These are phyloP conservation scores for Cydia strobilella DNA, from an alignment of 1,140 invertebrate species.

Conservation along the genomic window DNA sequence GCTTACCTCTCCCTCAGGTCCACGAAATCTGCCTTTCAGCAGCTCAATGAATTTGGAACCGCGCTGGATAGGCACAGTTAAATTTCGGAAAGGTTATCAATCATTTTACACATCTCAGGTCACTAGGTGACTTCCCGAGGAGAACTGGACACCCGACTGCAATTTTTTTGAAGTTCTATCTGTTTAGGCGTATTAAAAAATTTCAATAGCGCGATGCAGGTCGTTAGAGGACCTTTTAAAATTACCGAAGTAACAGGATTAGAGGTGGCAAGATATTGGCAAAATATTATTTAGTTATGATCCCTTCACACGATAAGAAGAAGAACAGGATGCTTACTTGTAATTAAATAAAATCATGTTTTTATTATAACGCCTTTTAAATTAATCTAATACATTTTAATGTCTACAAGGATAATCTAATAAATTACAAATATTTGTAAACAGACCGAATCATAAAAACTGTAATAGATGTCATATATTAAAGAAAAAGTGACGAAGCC, in stretches of 20 bases:
- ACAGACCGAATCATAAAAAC: neutral
- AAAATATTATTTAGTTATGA: too few relatives aligned
- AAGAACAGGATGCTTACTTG: too few relatives aligned
- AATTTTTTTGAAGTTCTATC: neutral
- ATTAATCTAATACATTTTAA: too few relatives aligned
- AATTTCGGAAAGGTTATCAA: slow-evolving; percentile 38
- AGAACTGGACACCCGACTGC: slow-evolving; percentile 54
- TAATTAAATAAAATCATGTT: too few relatives aligned
- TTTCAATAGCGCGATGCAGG: slow-evolving; percentile 46
- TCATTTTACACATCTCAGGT: slow-evolving; percentile 43
- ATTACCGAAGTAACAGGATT: too few relatives aligned
- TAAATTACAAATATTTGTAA: too few relatives aligned
- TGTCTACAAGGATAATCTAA: too few relatives aligned
- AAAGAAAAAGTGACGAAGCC: too few relatives aligned
- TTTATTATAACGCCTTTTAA: too few relatives aligned
- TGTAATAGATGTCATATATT: too few relatives aligned
- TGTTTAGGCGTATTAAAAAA: slow-evolving; percentile 32
- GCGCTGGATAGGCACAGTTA: slow-evolving; percentile 36
- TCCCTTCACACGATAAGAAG: too few relatives aligned
- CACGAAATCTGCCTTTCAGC: slow-evolving; percentile 41
- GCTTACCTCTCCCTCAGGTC: slow-evolving; percentile 48
- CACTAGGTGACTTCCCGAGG: slow-evolving; percentile 51
- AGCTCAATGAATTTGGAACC: slow-evolving; percentile 45
- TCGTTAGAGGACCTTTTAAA: slow-evolving; percentile 38
- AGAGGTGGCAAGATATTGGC: too few relatives aligned